Conservation (phyloP, 2,888 invertebrate genomes). For the Spodoptera picta region DNA sequence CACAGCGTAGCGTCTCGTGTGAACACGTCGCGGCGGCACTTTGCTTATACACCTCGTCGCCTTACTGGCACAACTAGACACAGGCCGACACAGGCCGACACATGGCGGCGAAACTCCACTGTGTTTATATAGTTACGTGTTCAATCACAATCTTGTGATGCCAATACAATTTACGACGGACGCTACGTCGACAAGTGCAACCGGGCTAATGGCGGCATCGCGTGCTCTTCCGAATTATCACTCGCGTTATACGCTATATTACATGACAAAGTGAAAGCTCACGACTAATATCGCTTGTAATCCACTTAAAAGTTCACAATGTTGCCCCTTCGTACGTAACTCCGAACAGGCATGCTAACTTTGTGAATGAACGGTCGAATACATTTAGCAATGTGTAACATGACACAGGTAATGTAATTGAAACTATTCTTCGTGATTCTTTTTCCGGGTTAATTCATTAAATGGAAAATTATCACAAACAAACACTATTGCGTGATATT, state of each 20-base stretch:
- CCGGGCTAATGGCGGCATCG: slow-evolving; percentile 70
- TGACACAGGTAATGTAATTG: slow-evolving; percentile 51
- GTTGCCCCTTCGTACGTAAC: slow-evolving; percentile 50
- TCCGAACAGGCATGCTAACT: slow-evolving; percentile 58
- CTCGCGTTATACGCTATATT: slow-evolving; percentile 70
- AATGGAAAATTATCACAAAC: slow-evolving; percentile 10
- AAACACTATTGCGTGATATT: neutral
- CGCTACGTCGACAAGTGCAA: slow-evolving; percentile 63
- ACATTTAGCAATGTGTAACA: slow-evolving; percentile 49
- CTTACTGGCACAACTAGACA: slow-evolving; percentile 6
- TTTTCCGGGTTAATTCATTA: slow-evolving; percentile 10
- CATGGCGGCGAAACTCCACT: slow-evolving; percentile 1
- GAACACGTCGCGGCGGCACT: slow-evolving; percentile 5
- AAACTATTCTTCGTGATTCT: slow-evolving; percentile 33
- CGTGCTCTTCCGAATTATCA: slow-evolving; percentile 77
- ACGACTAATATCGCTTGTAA: slow-evolving; percentile 76
- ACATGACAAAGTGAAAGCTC: slow-evolving; percentile 74
- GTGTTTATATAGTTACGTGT: slow-evolving; percentile 12
- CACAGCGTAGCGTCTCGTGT: slow-evolving; percentile 15
- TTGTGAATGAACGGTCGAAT: slow-evolving; percentile 54
- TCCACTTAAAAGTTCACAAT: slow-evolving; percentile 78
- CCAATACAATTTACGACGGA: slow-evolving; percentile 50
- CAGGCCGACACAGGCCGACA: neutral
- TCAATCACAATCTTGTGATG: slow-evolving; percentile 37
- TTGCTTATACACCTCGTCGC: slow-evolving; percentile 3